These are phyloP conservation scores for Corynorhinus townsendii DNA, from an alignment of 2,113 vertebrate species.

Conservation along the genomic window DNA sequence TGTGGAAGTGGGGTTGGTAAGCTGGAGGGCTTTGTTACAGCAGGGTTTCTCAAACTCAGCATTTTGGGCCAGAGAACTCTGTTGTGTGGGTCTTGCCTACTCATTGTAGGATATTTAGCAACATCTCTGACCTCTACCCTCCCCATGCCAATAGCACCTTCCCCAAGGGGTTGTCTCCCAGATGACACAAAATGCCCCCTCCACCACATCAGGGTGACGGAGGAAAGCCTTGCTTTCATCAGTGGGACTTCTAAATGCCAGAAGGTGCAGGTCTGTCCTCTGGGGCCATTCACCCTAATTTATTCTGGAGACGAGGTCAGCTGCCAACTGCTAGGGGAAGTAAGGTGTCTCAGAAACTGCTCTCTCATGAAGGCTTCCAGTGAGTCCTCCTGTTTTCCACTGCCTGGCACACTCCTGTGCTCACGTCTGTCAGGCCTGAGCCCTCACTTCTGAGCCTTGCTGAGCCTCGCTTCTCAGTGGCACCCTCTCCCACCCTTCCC, in stretches of 20 bases:
- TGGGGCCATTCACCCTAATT: background rate
- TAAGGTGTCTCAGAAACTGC: background rate
- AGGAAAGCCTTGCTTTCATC: background rate
- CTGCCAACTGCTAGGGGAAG: too few relatives aligned
- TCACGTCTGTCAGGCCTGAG: background rate
- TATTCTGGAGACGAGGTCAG: background rate
- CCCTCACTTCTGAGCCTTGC: background rate
- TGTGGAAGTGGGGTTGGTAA: background rate
- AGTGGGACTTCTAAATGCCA: background rate
- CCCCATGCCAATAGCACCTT: background rate
- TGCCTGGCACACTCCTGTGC: rapidly evolving
- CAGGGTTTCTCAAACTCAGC: background rate
- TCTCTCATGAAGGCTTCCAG: background rate
- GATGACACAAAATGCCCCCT: background rate
- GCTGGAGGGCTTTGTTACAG: background rate
- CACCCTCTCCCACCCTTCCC: rapidly evolving
- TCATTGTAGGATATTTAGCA: rapidly evolving
- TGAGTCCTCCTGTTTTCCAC: background rate
- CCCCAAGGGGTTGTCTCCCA: background rate
- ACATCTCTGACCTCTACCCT: background rate
- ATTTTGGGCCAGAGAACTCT: background rate
- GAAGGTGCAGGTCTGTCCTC: background rate
- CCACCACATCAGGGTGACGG: rapidly evolving
- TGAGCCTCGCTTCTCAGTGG: background rate
- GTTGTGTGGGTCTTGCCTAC: background rate